A percentile compares a stretch with the other conserved stretches of the same genome.
Evolutionary conservation across 2,797 vertebrate genomes (phyloP).

Genomic region (Paratrypauchen microcephalus): DNA sequence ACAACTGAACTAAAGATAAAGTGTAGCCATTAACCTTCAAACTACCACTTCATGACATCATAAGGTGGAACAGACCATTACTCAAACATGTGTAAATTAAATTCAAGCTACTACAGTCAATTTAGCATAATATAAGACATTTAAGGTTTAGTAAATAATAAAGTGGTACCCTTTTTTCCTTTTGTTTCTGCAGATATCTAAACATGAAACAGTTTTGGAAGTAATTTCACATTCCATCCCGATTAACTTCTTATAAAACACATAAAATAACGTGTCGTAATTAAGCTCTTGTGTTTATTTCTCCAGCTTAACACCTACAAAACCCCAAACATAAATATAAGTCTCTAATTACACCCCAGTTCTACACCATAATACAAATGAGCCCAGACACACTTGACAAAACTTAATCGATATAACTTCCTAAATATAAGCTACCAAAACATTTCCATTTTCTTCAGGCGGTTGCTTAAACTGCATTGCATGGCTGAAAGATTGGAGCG

Average conservation of each 20-base stretch:
- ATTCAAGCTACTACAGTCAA: too few relatives aligned
- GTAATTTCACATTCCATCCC: background rate
- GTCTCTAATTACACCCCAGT: background rate
- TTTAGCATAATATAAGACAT: too few relatives aligned
- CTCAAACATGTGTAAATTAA: too few relatives aligned
- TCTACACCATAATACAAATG: background rate
- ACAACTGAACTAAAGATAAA: too few relatives aligned
- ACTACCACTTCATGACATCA: too few relatives aligned
- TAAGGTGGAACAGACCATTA: too few relatives aligned
- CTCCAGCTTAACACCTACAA: background rate
- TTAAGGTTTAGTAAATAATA: too few relatives aligned
- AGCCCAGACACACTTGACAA: background rate
- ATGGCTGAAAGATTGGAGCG: slow-evolving; percentile 12
- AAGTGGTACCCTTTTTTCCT: too few relatives aligned
- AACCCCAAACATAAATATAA: slow-evolving; percentile 3
- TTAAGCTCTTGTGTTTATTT: background rate
- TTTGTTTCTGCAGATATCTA: too few relatives aligned
- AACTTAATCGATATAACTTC: slow-evolving; percentile 4
- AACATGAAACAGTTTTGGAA: background rate
- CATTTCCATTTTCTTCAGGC: slow-evolving; percentile 15
- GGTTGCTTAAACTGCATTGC: slow-evolving; percentile 8
- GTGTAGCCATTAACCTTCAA: too few relatives aligned
- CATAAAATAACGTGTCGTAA: background rate
- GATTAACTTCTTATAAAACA: too few relatives aligned
- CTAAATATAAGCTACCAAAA: slow-evolving; percentile 17